Conservation (phyloP, 2,888 invertebrate genomes). For the Conomelus anceps region DNA sequence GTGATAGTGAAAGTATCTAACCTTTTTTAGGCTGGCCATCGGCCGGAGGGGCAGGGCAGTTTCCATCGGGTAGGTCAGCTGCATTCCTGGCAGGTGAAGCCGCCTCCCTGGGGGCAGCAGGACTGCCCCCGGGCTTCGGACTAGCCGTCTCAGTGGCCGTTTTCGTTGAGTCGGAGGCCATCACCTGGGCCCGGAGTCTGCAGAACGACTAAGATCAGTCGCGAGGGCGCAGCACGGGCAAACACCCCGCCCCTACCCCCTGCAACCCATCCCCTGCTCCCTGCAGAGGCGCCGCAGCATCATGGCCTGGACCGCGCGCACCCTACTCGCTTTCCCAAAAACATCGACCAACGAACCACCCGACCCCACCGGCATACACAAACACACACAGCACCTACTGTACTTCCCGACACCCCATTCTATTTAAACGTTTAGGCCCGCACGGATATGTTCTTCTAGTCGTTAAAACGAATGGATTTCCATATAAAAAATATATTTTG, state of each 20-base stretch:
- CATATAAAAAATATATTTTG: neutral
- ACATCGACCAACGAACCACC: slow-evolving; percentile 5
- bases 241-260: slow-evolving; percentile 9
- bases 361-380: neutral
- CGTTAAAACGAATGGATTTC: neutral
- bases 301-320: slow-evolving; percentile 23
- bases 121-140: slow-evolving; percentile 20
- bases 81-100: slow-evolving; percentile 18
- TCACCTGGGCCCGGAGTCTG: slow-evolving; percentile 21
- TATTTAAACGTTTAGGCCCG: neutral
- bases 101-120: slow-evolving; percentile 15
- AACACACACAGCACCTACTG: neutral
- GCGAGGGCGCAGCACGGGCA: slow-evolving; percentile 20
- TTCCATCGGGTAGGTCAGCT: slow-evolving; percentile 22
- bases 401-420: neutral
- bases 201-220: slow-evolving; percentile 17
- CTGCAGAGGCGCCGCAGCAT: neutral
- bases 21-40: neutral
- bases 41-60: slow-evolving; percentile 25
- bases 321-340: slow-evolving; percentile 8
- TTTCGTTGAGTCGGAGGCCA: slow-evolving; percentile 18
- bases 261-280: slow-evolving; percentile 14
- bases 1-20: neutral
- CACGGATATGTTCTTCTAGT: neutral
- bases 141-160: slow-evolving; percentile 13